Base-by-base conservation (phyloP, 2,888 invertebrate genomes). In the Patella depressa region DNA sequence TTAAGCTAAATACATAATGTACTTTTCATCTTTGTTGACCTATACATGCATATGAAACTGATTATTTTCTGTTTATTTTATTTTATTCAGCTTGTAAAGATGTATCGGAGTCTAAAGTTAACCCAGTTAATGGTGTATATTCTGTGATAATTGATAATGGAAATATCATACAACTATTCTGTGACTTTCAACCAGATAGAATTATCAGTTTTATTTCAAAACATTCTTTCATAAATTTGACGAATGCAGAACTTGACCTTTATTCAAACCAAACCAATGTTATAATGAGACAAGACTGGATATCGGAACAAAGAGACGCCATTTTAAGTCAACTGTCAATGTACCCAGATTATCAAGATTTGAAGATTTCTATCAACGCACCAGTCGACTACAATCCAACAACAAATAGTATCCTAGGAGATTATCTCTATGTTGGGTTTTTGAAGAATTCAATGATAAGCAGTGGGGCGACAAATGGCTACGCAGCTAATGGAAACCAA, bases 341-440 rank as follows among this genome's bases (percentile, higher is more conserved):
- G 17, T 53, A 65, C 65, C 65, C 74, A 17, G 15, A 59, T 4
- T 4, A 17, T 45, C 65, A 29, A 7, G 9, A 45, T 45, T 69
- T 74, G 24, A 34, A 53, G 15, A 59, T 74, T 24, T 45, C 12
- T n/a, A 53, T 65, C 69, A 74, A 65, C 53, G 74, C 34, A 65
- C 5, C 34, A 14, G 69, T 14, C 1, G 65, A 69, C 53, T 74
- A 59, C 53, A n/a, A n/a, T 2, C n/a, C 17, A 2, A 59, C 74
- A 57, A 17, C 19, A 11, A 74, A 74, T 45, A 11, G 12, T 19
- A 24, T 45, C 24, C 12, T 74, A 12, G 74, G 74, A 12, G 53
- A 15, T 4, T 74, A 45, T 65, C 53, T 74, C 0, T 74, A 17
- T 24, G 53, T 74, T 12, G 74, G 69, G 17, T 69, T 74, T 53